These are phyloP conservation scores for Chesias legatella DNA, from an alignment of 2,888 invertebrate species.

Conservation along the genomic window DNA sequence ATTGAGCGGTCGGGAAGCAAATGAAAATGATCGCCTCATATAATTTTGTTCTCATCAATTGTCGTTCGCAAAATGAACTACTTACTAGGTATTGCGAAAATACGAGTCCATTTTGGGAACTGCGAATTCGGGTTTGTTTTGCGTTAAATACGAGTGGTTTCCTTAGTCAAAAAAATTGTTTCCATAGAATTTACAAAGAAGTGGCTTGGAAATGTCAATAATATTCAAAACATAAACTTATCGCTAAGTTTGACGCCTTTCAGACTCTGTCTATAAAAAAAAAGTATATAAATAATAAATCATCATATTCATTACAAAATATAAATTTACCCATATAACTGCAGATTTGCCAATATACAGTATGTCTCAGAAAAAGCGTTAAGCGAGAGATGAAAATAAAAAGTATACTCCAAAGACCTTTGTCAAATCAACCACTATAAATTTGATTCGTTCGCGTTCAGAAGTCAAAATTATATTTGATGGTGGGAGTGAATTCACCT, in stretches of 20 bases:
- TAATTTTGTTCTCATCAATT: conserved; percentile 61
- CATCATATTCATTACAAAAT: too few relatives aligned
- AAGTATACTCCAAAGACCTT: too few relatives aligned
- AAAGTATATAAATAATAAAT: too few relatives aligned
- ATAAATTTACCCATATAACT: too few relatives aligned
- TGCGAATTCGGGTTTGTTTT: conserved; percentile 27
- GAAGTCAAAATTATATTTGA: conserved; percentile 75
- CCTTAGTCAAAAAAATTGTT: neutral
- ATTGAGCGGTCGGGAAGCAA: conserved; percentile 68
- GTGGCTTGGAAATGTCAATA: too few relatives aligned
- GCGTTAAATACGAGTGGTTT: conserved; percentile 12
- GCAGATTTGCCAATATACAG: conserved; percentile 55
- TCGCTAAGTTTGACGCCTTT: too few relatives aligned
- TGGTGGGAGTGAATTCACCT: conserved; percentile 66
- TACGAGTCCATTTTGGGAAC: conserved; percentile 19
- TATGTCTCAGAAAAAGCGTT: too few relatives aligned
- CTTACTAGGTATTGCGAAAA: conserved; percentile 31
- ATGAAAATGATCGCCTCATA: conserved; percentile 71
- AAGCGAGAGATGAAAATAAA: too few relatives aligned
- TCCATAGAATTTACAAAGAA: too few relatives aligned
- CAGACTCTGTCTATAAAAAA: too few relatives aligned
- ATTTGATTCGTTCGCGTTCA: conserved; percentile 59
- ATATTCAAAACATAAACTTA: too few relatives aligned
- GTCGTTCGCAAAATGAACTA: conserved; percentile 54
- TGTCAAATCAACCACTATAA: too few relatives aligned